phyloP scores from a whole-genome alignment of 2,797 vertebrate species.

The Rhinoraja longicauda region DNA sequence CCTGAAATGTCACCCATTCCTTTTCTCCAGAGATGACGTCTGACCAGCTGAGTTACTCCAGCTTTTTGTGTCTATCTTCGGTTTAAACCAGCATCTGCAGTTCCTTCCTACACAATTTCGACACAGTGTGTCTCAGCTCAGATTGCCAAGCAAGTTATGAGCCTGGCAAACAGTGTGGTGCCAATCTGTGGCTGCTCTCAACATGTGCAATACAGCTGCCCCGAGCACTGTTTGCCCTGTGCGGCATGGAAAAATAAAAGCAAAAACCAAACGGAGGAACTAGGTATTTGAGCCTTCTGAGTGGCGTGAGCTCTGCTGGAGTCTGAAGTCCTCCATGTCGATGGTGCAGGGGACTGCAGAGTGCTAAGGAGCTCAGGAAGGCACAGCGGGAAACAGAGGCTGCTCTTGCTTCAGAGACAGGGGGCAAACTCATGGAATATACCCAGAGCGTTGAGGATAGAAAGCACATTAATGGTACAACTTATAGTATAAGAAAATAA shows the following conservation, averaged over 20 bases:
- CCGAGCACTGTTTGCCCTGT: neutral
- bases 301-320: neutral
- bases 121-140: neutral
- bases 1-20: too few species aligned
- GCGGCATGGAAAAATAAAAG: neutral
- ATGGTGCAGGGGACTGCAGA: neutral
- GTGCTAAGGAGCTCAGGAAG: neutral
- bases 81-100: too few species aligned
- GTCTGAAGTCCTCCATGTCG: neutral
- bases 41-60: too few species aligned
- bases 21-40: too few species aligned
- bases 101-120: too few species aligned
- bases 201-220: neutral
- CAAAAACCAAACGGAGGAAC: neutral
- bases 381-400: neutral
- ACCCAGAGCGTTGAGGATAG: neutral
- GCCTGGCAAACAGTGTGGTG: neutral
- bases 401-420: neutral
- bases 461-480: constrained; percentile 2
- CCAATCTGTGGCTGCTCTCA: too few species aligned
- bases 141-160: neutral
- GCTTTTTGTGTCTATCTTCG: too few species aligned
- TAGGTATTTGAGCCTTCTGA: neutral
- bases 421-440: neutral
- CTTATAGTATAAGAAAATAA: too few species aligned